Evolutionary conservation across 2,888 invertebrate species (phyloP).

Genomic region (Drosophila nr. fundita): DNA sequence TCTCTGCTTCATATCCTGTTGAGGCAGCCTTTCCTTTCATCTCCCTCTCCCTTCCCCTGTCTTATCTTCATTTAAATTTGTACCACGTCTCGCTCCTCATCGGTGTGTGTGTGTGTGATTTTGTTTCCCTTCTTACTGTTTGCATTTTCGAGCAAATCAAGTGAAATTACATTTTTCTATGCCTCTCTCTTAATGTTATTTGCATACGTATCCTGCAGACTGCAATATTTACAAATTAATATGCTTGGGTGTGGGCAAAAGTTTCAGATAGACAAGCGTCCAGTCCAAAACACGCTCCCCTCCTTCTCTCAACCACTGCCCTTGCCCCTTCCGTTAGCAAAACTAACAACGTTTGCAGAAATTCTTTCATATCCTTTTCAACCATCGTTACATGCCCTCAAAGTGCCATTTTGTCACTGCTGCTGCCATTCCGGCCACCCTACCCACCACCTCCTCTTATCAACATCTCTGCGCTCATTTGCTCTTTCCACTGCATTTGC

Average conservation of each 20-base stretch:
- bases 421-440: conserved; percentile 22
- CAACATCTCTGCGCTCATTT: background rate
- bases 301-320: background rate
- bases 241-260: conserved; percentile 37
- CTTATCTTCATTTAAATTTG: conserved; percentile 74
- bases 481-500: conserved; percentile 36
- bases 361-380: conserved; percentile 78
- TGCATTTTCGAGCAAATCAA: conserved; percentile 79
- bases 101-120: conserved; percentile 34
- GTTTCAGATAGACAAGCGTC: conserved; percentile 10
- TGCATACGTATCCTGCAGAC: conserved; percentile 79
- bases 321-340: conserved; percentile 1
- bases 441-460: conserved; percentile 11
- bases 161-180: conserved; percentile 80
- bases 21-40: conserved; percentile 27
- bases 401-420: conserved; percentile 75
- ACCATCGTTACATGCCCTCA: conserved; percentile 79
- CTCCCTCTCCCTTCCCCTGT: background rate
- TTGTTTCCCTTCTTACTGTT: conserved; percentile 45
- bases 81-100: conserved; percentile 62
- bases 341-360: conserved; percentile 76
- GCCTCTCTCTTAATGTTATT: conserved; percentile 76
- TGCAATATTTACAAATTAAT: conserved; percentile 78
- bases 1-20: conserved; percentile 59
- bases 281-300: background rate